Evolutionary conservation across 2,888 invertebrate genomes (phyloP).

Genomic region (Thelaira solivaga): DNA sequence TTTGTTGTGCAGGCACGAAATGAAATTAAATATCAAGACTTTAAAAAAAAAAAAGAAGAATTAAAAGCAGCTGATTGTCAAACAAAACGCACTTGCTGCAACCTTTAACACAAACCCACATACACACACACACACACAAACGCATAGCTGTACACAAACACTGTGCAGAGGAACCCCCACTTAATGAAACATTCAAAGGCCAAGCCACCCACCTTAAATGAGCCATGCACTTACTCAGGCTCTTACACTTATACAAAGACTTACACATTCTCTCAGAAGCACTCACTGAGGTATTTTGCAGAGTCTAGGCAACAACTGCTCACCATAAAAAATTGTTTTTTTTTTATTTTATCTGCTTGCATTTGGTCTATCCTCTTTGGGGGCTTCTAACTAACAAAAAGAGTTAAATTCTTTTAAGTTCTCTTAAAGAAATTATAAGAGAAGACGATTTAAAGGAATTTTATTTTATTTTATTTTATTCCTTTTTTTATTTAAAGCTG

Average conservation of each 20-base stretch:
- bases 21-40: background rate
- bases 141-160: background rate
- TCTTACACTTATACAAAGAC: background rate
- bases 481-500: slow-evolving; percentile 19
- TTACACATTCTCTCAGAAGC: slow-evolving; percentile 2
- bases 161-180: slow-evolving; percentile 29
- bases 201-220: slow-evolving; percentile 62
- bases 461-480: too few relatives aligned
- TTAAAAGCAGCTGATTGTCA: slow-evolving; percentile 53
- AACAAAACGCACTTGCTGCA: slow-evolving; percentile 57
- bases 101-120: slow-evolving; percentile 30
- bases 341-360: slow-evolving; percentile 8
- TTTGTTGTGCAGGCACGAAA: slow-evolving; percentile 18
- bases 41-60: background rate
- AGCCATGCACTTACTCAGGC: slow-evolving; percentile 37
- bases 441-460: slow-evolving; percentile 34
- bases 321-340: slow-evolving; percentile 11
- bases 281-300: background rate
- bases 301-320: slow-evolving; percentile 5
- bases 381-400: background rate
- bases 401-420: background rate
- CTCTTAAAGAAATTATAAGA: slow-evolving; percentile 48
- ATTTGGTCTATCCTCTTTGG: too few relatives aligned
- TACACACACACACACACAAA: background rate
- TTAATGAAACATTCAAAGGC: slow-evolving; percentile 50